Conservation (phyloP, 2,113 vertebrate species). For the Platycercus adscitus region DNA sequence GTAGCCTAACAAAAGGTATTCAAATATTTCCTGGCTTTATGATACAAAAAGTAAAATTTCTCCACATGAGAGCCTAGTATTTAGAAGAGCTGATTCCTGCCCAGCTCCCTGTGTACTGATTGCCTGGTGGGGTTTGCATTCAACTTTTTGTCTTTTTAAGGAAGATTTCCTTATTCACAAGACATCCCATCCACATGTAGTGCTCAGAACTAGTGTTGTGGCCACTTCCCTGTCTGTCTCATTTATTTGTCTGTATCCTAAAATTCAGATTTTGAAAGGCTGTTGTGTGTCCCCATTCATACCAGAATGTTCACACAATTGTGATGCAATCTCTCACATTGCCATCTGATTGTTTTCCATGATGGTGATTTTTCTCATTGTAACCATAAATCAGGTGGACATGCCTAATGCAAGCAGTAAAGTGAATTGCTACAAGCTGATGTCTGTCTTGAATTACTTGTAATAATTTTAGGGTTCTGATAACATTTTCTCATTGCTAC, state of each 20-base stretch:
- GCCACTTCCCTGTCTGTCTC: neutral
- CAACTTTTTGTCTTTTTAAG: neutral
- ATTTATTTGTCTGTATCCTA: neutral
- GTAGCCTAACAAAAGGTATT: slow-evolving; percentile 4
- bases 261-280: neutral
- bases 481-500: neutral
- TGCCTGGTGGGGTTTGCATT: neutral
- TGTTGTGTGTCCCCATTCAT: neutral
- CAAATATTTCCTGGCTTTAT: neutral
- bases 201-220: neutral
- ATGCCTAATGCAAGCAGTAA: neutral
- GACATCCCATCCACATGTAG: neutral
- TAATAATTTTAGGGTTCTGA: neutral
- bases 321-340: neutral
- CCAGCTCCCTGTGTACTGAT: neutral
- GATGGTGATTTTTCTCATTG: neutral
- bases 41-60: neutral
- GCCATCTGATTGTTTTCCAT: neutral
- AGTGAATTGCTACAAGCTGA: neutral
- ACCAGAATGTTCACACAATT: neutral
- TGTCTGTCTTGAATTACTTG: neutral
- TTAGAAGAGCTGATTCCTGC: neutral
- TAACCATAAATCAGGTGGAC: neutral
- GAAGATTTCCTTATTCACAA: neutral
- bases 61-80: neutral